A percentile compares a stretch with the other conserved stretches of the same genome.
These are phyloP conservation scores for Epinephelus awoara DNA, from an alignment of 2,797 vertebrate species.

Conservation along the genomic window DNA sequence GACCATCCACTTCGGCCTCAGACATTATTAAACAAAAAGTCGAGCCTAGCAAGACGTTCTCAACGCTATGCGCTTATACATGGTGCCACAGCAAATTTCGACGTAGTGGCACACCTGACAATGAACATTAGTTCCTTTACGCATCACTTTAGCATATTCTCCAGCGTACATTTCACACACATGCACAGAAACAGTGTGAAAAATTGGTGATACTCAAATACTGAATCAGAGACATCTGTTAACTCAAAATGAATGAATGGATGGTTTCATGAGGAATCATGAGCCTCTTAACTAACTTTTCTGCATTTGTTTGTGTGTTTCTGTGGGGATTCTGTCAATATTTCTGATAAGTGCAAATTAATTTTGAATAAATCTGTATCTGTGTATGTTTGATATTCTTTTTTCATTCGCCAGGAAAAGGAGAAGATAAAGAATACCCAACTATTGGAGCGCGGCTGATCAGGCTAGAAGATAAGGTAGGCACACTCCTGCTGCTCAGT, in stretches of 20 bases:
- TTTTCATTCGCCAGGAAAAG: conserved; percentile 86
- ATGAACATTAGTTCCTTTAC: too few species aligned
- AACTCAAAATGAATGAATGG: conserved; percentile 12
- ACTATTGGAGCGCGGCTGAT: conserved; percentile 92
- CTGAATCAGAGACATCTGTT: not conserved
- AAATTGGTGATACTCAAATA: not conserved
- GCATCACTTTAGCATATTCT: too few species aligned
- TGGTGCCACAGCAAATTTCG: too few species aligned
- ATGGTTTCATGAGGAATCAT: not conserved
- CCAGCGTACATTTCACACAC: conserved; percentile 2
- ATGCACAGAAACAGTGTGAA: not conserved
- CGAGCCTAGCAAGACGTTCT: too few species aligned
- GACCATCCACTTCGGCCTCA: too few species aligned
- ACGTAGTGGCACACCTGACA: too few species aligned
- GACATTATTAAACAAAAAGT: too few species aligned
- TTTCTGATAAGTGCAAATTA: not conserved
- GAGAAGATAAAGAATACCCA: conserved; percentile 91
- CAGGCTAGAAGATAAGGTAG: conserved; percentile 93
- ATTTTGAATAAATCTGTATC: not conserved
- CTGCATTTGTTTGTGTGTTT: not conserved
- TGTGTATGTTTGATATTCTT: not conserved
- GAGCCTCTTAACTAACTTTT: conserved; percentile 7
- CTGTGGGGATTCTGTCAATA: not conserved
- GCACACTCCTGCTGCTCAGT: conserved; percentile 40
- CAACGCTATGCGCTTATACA: too few species aligned